These are phyloP conservation scores for Sphyrna mokarran DNA, from an alignment of 2,113 vertebrate genomes.

Conservation along the genomic window DNA sequence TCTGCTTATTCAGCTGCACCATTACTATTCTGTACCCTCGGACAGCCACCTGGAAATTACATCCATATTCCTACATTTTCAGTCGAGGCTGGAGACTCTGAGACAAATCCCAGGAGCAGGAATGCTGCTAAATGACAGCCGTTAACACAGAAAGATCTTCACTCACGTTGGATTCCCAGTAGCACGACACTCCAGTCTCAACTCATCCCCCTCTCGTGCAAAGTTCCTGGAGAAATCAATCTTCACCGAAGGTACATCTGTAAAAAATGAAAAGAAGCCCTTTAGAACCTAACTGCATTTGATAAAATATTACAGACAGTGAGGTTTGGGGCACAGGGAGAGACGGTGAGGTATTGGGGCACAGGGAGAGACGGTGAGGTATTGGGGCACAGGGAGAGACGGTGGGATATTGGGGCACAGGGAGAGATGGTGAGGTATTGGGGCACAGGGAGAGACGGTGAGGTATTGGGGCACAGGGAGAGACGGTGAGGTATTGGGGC, in stretches of 20 bases:
- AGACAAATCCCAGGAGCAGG: too few species aligned
- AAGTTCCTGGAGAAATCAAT: slow-evolving; percentile 79
- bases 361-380: background rate
- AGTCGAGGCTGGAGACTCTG: background rate
- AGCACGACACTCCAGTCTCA: slow-evolving; percentile 91
- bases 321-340: background rate
- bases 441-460: too few species aligned
- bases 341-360: background rate
- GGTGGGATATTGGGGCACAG: too few species aligned
- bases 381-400: background rate
- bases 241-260: slow-evolving; percentile 88
- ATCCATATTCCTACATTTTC: background rate
- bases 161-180: slow-evolving; percentile 97
- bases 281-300: background rate
- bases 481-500: background rate
- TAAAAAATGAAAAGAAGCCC: slow-evolving; percentile 49
- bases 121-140: background rate
- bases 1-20: background rate
- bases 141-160: background rate
- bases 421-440: background rate
- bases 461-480: too few species aligned
- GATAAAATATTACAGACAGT: background rate
- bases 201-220: slow-evolving; percentile 91
- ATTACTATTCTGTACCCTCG: background rate
- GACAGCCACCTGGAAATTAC: background rate